Evolutionary conservation across 2,888 invertebrate species (phyloP), one percentile per base, ranked within the genome.

Genomic region (Lagria hirta): DNA sequence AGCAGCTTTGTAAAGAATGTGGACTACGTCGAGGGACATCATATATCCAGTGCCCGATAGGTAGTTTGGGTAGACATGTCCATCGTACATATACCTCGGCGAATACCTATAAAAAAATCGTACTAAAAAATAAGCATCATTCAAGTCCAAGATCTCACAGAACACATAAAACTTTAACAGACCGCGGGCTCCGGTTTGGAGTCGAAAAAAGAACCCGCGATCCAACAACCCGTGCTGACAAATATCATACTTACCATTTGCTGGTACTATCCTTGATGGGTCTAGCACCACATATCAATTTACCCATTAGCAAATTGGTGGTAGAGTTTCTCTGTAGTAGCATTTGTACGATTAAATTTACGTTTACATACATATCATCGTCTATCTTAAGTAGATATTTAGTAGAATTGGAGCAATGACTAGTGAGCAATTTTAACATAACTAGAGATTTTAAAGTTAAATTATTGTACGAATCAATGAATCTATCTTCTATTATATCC

Each of bases 381-480:
- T 92, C 91, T 3, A 87, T 85, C 74, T 92, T 92, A 68, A 92
- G 76, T 12, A 91, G 75, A 72, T 82, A 91, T 29, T 57, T 64
- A 8, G 65, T 52, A 20, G 74, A 73, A 33, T 75, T 72, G 30
- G 49, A 52, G 60, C 91, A 91, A 57, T 82, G 80, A 21, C 76
- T 78, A 3, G 78, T 81, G 12, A 86, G 82, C 84, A 89, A 86
- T 65, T 91, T 91, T 42, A 92, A 66, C 76, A 91, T 81, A 82
- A 88, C 84, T 6, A 89, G 82, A 27, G 89, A 86, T 66, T 92
- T 92, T 14, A 92, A 63, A 0, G 91, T 92, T 52, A 91, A 75
- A 76, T 92, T 92, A 67, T 90, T 87, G 64, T 92, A 91, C 0
- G 87, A 83, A 67, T 92, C 92, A 21, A 84, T 68, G 64, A 92